phyloP scores from a whole-genome alignment of 1,140 invertebrate species.

The Saccostrea echinata region DNA sequence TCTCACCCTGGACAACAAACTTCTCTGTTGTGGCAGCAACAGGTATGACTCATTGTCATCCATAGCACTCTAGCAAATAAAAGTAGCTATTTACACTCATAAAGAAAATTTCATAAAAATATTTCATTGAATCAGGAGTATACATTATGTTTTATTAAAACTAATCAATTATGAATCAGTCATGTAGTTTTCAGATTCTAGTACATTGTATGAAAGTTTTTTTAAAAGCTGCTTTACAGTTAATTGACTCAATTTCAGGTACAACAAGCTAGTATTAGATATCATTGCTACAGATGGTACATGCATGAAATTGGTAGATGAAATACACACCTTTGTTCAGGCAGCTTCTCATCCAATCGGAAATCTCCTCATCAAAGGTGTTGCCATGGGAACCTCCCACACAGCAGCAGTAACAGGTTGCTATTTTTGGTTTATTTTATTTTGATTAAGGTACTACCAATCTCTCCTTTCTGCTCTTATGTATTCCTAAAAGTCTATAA shows the following conservation, averaged over 20 bases:
- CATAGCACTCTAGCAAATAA: no score
- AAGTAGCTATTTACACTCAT: no score
- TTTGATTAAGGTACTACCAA: no score
- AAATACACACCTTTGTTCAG: slow-evolving; percentile 72
- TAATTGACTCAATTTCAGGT: slow-evolving; percentile 64
- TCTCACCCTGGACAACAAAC: slow-evolving; percentile 74
- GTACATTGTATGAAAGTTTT: no score
- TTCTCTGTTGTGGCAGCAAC: slow-evolving; percentile 80
- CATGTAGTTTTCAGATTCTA: no score
- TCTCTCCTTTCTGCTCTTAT: no score
- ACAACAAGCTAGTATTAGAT: slow-evolving; percentile 79
- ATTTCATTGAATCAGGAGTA: no score
- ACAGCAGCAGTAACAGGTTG: slow-evolving; percentile 78
- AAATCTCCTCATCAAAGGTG: slow-evolving; percentile 66
- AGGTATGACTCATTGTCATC: slow-evolving; percentile 68
- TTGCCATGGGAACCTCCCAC: slow-evolving; percentile 79
- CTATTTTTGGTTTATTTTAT: background rate
- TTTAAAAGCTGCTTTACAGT: no score
- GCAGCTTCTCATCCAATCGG: slow-evolving; percentile 70
- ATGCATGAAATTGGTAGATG: slow-evolving; percentile 71
- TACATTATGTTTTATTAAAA: no score
- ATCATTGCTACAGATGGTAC: slow-evolving; percentile 63
- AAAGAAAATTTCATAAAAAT: no score
- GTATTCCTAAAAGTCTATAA: no score
- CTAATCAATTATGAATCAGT: no score